Percentiles rank a stretch among this genome's conserved stretches.
Evolutionary conservation across 2,888 invertebrate genomes (phyloP).

Genomic region (Chesias legatella): DNA sequence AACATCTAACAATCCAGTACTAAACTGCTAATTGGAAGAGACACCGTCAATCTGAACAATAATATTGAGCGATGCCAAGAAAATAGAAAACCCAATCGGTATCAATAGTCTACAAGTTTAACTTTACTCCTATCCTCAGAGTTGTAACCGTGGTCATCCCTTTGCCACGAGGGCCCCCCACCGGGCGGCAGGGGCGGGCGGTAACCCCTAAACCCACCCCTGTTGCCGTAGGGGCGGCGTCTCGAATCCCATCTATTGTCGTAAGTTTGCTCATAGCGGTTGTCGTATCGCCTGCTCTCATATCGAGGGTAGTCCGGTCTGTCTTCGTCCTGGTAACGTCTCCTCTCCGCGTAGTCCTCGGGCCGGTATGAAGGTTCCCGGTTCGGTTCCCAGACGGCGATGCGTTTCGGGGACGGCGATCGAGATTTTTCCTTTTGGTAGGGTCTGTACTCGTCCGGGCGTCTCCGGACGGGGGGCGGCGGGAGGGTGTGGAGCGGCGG

Average conservation of each 20-base stretch:
- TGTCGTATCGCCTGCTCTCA: slow-evolving; percentile 25
- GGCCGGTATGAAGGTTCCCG: slow-evolving; percentile 7
- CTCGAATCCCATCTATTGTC: slow-evolving; percentile 40
- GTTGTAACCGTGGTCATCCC: slow-evolving; percentile 19
- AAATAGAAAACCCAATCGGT: neutral
- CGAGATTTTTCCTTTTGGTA: slow-evolving; percentile 18
- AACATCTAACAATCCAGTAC: slow-evolving; percentile 8
- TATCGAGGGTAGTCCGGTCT: slow-evolving; percentile 18
- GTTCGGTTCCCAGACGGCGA: slow-evolving; percentile 22
- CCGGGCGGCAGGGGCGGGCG: slow-evolving; percentile 27
- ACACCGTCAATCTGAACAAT: no score
- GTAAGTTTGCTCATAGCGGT: slow-evolving; percentile 28
- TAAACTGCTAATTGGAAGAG: neutral
- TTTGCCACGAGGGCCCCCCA: slow-evolving; percentile 25
- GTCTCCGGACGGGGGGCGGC: slow-evolving; percentile 15
- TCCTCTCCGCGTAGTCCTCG: slow-evolving; percentile 4
- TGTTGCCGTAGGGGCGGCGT: slow-evolving; percentile 40
- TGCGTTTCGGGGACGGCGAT: slow-evolving; percentile 18
- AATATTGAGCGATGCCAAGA: no score
- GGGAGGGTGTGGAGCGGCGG: slow-evolving; percentile 17
- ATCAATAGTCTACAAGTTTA: slow-evolving; percentile 68
- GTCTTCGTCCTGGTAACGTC: slow-evolving; percentile 19
- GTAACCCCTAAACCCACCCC: slow-evolving; percentile 48
- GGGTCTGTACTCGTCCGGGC: slow-evolving; percentile 21
- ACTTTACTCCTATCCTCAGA: slow-evolving; percentile 46